Conservation (phyloP, 1,140 invertebrate species). For the Hypsibius dujardini region DNA sequence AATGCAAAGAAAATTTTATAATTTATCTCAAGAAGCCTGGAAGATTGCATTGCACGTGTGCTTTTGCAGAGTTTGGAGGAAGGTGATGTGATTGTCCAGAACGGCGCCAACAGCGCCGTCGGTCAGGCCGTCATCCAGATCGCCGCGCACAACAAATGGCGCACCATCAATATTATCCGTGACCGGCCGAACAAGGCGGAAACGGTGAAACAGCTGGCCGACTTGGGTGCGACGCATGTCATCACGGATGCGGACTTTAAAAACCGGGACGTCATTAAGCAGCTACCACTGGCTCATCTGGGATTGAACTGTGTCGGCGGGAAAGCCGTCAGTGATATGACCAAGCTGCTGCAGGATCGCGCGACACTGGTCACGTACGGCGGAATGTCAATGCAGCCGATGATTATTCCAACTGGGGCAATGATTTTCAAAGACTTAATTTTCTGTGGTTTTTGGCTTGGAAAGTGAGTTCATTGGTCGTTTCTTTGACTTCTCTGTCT, state of each 20-base stretch:
- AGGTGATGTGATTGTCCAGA: conserved; percentile 78
- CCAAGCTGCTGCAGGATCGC: conserved; percentile 44
- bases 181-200: conserved; percentile 51
- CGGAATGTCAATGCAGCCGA: conserved; percentile 82
- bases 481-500: no score
- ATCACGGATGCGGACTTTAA: conserved; percentile 71
- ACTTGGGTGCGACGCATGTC: conserved; percentile 66
- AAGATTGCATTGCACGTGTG: background rate
- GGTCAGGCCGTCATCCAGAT: conserved; percentile 83
- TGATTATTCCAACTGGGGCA: conserved; percentile 38
- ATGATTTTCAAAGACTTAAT: conserved; percentile 45
- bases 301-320: conserved; percentile 91
- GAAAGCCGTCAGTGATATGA: conserved; percentile 60
- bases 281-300: conserved; percentile 50
- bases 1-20: no score
- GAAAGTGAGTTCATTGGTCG: background rate
- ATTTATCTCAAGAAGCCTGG: no score
- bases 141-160: conserved; percentile 51
- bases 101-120: conserved; percentile 88
- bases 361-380: conserved; percentile 89
- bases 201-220: conserved; percentile 39
- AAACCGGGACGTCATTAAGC: conserved; percentile 33
- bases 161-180: conserved; percentile 68
- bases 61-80: background rate
- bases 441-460: conserved; percentile 82